These are phyloP conservation scores for Criorhina ranunculi DNA, from an alignment of 2,888 invertebrate species.

Conservation along the genomic window DNA sequence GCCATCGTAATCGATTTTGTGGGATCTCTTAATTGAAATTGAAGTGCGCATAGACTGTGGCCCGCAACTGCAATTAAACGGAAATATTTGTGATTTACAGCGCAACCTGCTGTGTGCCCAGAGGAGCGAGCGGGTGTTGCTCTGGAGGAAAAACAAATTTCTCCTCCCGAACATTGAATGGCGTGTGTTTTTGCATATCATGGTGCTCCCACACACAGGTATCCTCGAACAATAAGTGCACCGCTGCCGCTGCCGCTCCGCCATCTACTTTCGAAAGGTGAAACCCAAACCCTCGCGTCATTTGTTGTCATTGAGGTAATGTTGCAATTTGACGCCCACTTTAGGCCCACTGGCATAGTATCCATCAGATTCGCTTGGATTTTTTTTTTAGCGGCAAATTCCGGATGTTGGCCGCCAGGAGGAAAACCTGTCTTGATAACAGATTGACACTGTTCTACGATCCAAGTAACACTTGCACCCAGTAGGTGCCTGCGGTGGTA, in stretches of 20 bases:
- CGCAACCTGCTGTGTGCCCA: conserved; percentile 60
- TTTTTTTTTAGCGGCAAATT: conserved; percentile 32
- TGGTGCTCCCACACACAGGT: conserved; percentile 52
- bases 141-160: conserved; percentile 47
- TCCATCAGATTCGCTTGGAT: conserved; percentile 44
- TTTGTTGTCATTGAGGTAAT: conserved; percentile 46
- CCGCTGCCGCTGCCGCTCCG: conserved; percentile 8
- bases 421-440: conserved; percentile 53
- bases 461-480: conserved; percentile 50
- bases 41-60: conserved; percentile 41
- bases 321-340: conserved; percentile 66
- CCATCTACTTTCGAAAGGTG: conserved; percentile 73
- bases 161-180: conserved; percentile 32
- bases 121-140: background rate
- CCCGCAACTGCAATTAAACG: conserved; percentile 62
- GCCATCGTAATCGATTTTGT: conserved; percentile 70
- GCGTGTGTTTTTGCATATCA: conserved; percentile 50
- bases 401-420: conserved; percentile 48
- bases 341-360: conserved; percentile 47
- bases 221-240: conserved; percentile 31
- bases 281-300: conserved; percentile 65
- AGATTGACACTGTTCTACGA: conserved; percentile 68
- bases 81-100: conserved; percentile 69
- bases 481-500: conserved; percentile 36
- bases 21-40: conserved; percentile 73